Evolutionary conservation across 2,888 invertebrate species (phyloP).

Genomic region (Dilophus febrilis): DNA sequence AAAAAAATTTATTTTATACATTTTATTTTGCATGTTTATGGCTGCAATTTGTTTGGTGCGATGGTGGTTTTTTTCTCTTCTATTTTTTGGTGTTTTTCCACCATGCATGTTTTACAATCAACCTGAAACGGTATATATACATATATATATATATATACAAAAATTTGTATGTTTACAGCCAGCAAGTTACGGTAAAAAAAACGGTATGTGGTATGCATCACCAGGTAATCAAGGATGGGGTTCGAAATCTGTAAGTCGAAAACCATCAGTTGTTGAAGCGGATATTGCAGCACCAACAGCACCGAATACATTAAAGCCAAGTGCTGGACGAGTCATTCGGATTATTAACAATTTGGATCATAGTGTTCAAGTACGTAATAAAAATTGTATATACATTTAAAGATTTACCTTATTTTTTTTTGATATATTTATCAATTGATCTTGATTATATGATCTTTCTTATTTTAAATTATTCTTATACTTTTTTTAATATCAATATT

Average conservation of each 20-base stretch:
- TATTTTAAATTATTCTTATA: too few species aligned
- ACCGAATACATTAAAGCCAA: conserved; percentile 47
- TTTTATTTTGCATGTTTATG: too few species aligned
- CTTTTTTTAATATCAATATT: too few species aligned
- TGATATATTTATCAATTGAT: too few species aligned
- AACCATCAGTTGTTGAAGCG: conserved; percentile 69
- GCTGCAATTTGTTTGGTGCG: too few species aligned
- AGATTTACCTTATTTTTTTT: too few species aligned
- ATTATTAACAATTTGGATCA: conserved; percentile 90
- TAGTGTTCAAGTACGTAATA: conserved; percentile 56
- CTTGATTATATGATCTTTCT: too few species aligned
- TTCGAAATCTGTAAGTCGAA: conserved; percentile 59
- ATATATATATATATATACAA: background rate
- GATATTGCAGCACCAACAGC: conserved; percentile 49
- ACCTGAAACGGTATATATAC: too few species aligned
- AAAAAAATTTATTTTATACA: too few species aligned
- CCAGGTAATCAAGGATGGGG: conserved; percentile 36
- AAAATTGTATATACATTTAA: background rate
- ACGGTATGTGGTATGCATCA: conserved; percentile 69
- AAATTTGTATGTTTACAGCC: conserved; percentile 37
- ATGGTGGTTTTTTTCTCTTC: too few species aligned
- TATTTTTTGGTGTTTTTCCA: too few species aligned
- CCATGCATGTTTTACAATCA: too few species aligned
- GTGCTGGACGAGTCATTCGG: conserved; percentile 72
- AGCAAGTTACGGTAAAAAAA: conserved; percentile 80